Percentiles rank a stretch among this genome's conserved stretches.
Evolutionary conservation across 1,140 invertebrate species (phyloP).

Genomic region (Drosophila simulans): DNA sequence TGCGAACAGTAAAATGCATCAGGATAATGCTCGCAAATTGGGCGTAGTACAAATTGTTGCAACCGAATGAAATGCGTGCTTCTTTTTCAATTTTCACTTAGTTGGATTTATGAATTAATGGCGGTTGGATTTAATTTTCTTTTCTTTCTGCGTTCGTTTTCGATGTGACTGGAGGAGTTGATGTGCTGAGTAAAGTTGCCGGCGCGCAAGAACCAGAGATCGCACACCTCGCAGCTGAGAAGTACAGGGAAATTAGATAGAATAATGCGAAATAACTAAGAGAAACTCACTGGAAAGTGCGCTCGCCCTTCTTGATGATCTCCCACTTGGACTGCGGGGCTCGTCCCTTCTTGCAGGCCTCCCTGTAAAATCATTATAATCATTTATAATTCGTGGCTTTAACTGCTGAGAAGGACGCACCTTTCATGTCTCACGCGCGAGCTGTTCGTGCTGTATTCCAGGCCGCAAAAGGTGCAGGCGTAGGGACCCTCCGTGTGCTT

Average conservation of each 20-base stretch:
- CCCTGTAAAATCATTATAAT: conserved; percentile 17
- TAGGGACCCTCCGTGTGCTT: conserved; percentile 72
- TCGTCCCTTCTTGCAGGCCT: conserved; percentile 74
- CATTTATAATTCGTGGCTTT: background rate
- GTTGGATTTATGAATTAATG: conserved; percentile 20
- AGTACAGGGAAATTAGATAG: background rate
- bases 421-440: conserved; percentile 65
- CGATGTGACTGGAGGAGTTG: conserved; percentile 60
- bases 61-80: conserved; percentile 9
- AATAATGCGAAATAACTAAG: background rate
- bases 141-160: conserved; percentile 50
- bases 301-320: conserved; percentile 67
- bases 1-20: conserved; percentile 62
- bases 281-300: conserved; percentile 65
- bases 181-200: conserved; percentile 67
- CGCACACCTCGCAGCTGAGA: conserved; percentile 62
- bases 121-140: conserved; percentile 23
- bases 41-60: conserved; percentile 1
- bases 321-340: conserved; percentile 68
- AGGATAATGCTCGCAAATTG: conserved; percentile 41
- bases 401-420: conserved; percentile 1
- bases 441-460: conserved; percentile 72
- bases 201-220: conserved; percentile 69
- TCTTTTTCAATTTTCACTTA: conserved; percentile 13
- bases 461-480: conserved; percentile 63